Percentiles rank a stretch among this genome's conserved stretches.
Conservation (phyloP, 2,888 invertebrate species). For the Ischnura elegans region DNA sequence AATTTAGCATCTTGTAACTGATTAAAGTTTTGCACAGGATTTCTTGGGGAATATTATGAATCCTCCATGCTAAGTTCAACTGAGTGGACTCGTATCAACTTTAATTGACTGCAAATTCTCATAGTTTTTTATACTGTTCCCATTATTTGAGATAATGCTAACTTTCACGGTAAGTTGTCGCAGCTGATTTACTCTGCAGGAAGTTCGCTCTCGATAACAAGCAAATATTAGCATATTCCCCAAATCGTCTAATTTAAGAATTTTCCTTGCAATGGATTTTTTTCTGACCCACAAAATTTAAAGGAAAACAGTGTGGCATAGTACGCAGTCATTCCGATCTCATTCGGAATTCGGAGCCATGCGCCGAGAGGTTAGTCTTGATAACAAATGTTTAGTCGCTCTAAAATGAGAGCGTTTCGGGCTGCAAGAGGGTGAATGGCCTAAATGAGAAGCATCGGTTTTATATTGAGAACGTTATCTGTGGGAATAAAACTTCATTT, state of each 20-base stretch:
- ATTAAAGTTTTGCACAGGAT: no score
- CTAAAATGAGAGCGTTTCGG: neutral
- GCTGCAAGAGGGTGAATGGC: neutral
- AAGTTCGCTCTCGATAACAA: no score
- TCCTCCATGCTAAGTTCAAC: no score
- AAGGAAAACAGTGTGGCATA: neutral
- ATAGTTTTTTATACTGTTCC: no score
- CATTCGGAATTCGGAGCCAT: neutral
- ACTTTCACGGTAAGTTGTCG: no score
- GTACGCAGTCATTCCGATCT: neutral
- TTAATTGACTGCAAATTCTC: no score
- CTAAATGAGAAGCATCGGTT: neutral
- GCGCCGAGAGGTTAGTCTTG: neutral
- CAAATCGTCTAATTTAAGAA: neutral
- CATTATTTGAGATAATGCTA: no score
- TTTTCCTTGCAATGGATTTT: neutral
- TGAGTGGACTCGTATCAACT: no score
- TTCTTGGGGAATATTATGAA: no score
- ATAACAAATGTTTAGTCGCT: slow-evolving; percentile 47
- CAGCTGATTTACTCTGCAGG: no score
- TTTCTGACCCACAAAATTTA: neutral
- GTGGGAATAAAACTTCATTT: neutral
- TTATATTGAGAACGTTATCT: neutral
- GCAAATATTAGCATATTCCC: neutral
- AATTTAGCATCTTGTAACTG: no score